Conservation (phyloP, 2,888 invertebrate species). For the Andrena flavipes region DNA sequence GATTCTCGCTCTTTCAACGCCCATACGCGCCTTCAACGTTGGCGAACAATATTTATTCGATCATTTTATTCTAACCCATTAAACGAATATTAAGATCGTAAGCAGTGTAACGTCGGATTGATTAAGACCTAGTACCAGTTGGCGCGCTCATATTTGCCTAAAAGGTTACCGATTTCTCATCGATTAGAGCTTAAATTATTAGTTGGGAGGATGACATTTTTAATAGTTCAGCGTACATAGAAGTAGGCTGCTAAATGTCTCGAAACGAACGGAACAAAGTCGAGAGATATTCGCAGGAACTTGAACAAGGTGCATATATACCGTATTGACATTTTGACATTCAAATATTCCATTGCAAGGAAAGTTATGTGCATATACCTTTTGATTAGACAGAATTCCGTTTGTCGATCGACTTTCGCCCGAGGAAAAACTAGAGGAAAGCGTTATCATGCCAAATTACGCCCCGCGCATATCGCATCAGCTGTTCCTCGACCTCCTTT, state of each 20-base stretch:
- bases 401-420: not conserved
- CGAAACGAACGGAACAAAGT: not conserved
- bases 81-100: not conserved
- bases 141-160: constrained; percentile 52
- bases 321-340: constrained; percentile 17
- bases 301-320: not conserved
- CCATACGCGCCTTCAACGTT: not conserved
- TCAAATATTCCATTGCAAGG: not conserved
- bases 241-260: constrained; percentile 19
- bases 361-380: not conserved
- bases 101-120: not conserved
- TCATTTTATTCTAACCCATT: no score
- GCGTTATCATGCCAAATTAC: constrained; percentile 38
- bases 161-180: constrained; percentile 73
- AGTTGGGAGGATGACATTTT: constrained; percentile 65
- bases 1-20: not conserved
- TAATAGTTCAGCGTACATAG: constrained; percentile 27
- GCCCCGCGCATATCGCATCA: constrained; percentile 60
- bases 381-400: not conserved
- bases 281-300: not conserved
- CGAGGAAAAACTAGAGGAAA: not conserved
- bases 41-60: no score
- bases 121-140: constrained; percentile 29
- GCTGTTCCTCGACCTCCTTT: constrained; percentile 77
- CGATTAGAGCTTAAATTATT: constrained; percentile 65